Evolutionary conservation across 1,140 invertebrate species (phyloP).

Genomic region (Drosophila subobscura): DNA sequence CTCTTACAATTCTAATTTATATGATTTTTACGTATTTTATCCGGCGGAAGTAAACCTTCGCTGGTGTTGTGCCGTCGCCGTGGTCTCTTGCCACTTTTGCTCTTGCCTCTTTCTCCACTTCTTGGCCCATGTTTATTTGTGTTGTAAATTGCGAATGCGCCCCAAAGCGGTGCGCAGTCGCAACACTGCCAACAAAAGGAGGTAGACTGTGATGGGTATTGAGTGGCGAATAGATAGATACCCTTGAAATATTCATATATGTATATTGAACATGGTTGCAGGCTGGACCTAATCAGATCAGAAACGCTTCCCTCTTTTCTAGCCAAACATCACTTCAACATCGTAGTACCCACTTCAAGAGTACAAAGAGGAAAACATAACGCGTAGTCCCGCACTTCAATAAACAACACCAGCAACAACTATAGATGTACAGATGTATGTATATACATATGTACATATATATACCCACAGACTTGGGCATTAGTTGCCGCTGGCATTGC

Average conservation of each 20-base stretch:
- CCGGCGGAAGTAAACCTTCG: slow-evolving; percentile 78
- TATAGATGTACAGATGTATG: slow-evolving; percentile 29
- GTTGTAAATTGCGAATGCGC: slow-evolving; percentile 80
- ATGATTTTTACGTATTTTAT: slow-evolving; percentile 78
- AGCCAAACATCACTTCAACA: too few relatives aligned
- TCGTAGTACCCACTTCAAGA: too few relatives aligned
- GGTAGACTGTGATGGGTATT: background rate
- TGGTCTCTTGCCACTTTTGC: slow-evolving; percentile 16
- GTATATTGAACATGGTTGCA: too few relatives aligned
- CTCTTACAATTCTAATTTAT: slow-evolving; percentile 72
- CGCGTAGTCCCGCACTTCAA: slow-evolving; percentile 60
- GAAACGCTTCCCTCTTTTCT: too few relatives aligned
- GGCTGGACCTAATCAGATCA: too few relatives aligned
- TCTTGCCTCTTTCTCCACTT: slow-evolving; percentile 25
- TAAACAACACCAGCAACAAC: slow-evolving; percentile 72
- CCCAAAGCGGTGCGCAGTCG: slow-evolving; percentile 43
- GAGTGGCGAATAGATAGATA: too few relatives aligned
- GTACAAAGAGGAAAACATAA: slow-evolving; percentile 45
- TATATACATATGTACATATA: too few relatives aligned
- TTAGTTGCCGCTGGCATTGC: slow-evolving; percentile 67
- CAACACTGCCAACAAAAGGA: slow-evolving; percentile 20
- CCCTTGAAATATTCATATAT: too few relatives aligned
- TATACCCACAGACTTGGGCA: slow-evolving; percentile 55
- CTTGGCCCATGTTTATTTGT: slow-evolving; percentile 70
- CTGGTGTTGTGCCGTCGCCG: slow-evolving; percentile 34